Conservation (phyloP, 1,140 invertebrate genomes). For the Temnothorax curvispinosus region DNA sequence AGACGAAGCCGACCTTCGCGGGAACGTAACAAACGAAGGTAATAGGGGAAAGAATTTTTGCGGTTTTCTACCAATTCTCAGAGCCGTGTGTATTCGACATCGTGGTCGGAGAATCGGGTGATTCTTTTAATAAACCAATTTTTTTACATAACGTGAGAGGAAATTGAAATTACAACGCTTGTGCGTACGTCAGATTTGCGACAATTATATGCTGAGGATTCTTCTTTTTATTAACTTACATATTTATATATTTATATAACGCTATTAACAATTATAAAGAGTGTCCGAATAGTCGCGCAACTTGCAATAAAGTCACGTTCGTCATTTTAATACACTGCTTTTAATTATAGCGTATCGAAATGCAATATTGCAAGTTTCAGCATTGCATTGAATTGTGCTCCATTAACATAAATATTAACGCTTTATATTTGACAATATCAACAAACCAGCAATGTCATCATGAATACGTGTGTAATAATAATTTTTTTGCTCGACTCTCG, state of each 20-base stretch:
- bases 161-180: neutral
- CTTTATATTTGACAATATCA: neutral
- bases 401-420: neutral
- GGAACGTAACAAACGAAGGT: neutral
- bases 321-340: neutral
- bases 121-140: constrained; percentile 36
- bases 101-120: neutral
- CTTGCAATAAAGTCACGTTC: neutral
- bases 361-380: neutral
- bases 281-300: constrained; percentile 14
- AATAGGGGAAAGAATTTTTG: constrained; percentile 3
- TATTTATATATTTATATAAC: constrained; percentile 15
- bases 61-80: constrained; percentile 17
- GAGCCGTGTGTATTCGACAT: neutral
- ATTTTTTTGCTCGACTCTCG: neutral
- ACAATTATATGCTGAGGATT: neutral
- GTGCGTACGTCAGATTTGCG: constrained; percentile 41
- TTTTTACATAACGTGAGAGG: constrained; percentile 5
- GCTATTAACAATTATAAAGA: constrained; percentile 28
- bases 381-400: neutral
- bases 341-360: neutral
- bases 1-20: constrained; percentile 8
- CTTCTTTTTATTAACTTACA: constrained; percentile 49
- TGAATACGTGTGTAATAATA: neutral
- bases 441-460: neutral